A percentile compares a stretch with the other conserved stretches of the same genome.
Evolutionary conservation across 2,113 vertebrate genomes (phyloP).

Genomic region (Ursus arctos): DNA sequence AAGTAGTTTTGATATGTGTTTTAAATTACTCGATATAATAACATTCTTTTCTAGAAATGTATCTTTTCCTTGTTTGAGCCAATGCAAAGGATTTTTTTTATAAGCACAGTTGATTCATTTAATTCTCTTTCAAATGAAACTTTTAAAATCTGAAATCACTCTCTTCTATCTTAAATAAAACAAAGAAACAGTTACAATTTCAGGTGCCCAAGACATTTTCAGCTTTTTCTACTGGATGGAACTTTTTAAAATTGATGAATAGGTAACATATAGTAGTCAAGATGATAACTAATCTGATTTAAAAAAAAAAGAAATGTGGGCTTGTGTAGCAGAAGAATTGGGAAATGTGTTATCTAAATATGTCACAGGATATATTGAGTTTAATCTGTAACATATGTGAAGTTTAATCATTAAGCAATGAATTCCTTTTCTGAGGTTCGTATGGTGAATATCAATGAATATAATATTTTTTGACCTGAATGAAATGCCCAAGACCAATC

Average conservation of each 20-base stretch:
- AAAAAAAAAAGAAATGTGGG: slow-evolving; percentile 70
- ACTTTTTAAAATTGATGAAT: slow-evolving; percentile 65
- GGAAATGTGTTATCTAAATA: slow-evolving; percentile 84
- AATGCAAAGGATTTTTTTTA: background rate
- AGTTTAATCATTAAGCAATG: slow-evolving; percentile 80
- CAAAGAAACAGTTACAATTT: slow-evolving; percentile 64
- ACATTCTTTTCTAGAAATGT: slow-evolving; percentile 53
- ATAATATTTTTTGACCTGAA: slow-evolving; percentile 78
- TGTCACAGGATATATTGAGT: slow-evolving; percentile 79
- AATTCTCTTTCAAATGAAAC: slow-evolving; percentile 60
- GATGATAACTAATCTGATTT: slow-evolving; percentile 78
- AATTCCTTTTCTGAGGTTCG: slow-evolving; percentile 69
- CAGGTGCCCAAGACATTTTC: background rate
- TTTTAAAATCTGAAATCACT: slow-evolving; percentile 35
- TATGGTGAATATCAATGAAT: slow-evolving; percentile 81
- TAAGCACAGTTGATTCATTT: slow-evolving; percentile 17
- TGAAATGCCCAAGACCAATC: slow-evolving; percentile 74
- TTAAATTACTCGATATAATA: slow-evolving; percentile 75
- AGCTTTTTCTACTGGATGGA: slow-evolving; percentile 37
- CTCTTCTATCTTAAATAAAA: slow-evolving; percentile 53
- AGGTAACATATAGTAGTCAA: slow-evolving; percentile 76
- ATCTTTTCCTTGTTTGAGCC: slow-evolving; percentile 57
- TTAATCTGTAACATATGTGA: slow-evolving; percentile 83
- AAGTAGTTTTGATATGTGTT: slow-evolving; percentile 65
- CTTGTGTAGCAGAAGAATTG: slow-evolving; percentile 68